Percentiles rank a stretch among this genome's conserved stretches.
These are phyloP conservation scores for Bucorvus abyssinicus DNA, from an alignment of 2,797 vertebrate genomes.

Conservation along the genomic window DNA sequence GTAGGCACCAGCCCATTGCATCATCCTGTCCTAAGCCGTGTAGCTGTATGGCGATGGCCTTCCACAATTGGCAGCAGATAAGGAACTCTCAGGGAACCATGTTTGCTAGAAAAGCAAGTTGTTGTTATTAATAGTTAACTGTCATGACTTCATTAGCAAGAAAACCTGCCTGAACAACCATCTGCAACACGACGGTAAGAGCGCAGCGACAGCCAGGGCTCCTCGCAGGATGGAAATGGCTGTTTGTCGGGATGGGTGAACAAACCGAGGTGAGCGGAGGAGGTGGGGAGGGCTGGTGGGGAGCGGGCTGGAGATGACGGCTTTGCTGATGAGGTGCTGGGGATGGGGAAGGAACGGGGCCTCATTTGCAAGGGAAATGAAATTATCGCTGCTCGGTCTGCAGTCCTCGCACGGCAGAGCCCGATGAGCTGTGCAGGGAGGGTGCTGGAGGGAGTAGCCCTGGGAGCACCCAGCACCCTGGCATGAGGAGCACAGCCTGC, in stretches of 20 bases:
- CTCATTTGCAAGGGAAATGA: slow-evolving; percentile 77
- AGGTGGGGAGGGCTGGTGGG: neutral
- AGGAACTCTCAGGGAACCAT: neutral
- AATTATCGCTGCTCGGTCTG: slow-evolving; percentile 6
- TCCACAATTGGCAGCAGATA: rapidly evolving
- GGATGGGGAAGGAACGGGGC: neutral
- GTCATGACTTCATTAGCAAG: neutral
- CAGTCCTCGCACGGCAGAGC: neutral
- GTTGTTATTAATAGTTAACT: neutral
- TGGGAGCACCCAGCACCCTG: neutral
- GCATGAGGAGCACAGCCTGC: rapidly evolving
- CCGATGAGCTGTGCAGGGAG: slow-evolving; percentile 31
- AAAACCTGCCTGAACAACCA: neutral
- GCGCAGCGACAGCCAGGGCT: neutral
- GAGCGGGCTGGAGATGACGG: neutral
- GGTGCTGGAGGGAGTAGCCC: neutral
- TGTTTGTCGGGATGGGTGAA: neutral
- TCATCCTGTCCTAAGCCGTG: neutral
- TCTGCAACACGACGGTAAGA: neutral
- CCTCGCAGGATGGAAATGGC: neutral
- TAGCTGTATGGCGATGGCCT: rapidly evolving
- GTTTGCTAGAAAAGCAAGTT: neutral
- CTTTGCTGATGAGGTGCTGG: slow-evolving; percentile 25
- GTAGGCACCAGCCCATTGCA: rapidly evolving
- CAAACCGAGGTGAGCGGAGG: slow-evolving; percentile 17